phyloP scores from a whole-genome alignment of 2,888 invertebrate species.

The Mechanitis mazaeus region DNA sequence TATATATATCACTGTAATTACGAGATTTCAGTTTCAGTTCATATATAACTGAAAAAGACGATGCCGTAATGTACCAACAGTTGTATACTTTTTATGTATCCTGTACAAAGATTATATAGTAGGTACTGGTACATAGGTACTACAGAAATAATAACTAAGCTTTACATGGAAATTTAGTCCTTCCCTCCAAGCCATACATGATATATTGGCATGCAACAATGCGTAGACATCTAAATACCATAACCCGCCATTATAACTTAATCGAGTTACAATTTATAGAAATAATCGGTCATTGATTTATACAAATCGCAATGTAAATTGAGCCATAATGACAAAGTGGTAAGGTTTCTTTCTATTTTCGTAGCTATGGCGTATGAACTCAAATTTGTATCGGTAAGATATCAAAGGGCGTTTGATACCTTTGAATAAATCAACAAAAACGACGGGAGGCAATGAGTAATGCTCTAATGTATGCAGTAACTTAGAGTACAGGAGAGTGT shows the following conservation, averaged over 20 bases:
- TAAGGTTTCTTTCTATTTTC: conserved; percentile 36
- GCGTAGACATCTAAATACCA: conserved; percentile 15
- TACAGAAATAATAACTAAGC: no score
- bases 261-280: conserved; percentile 60
- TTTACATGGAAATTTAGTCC: conserved; percentile 3
- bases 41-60: no score
- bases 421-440: conserved; percentile 75
- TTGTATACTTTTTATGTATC: no score
- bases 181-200: conserved; percentile 1
- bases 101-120: no score
- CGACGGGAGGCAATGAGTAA: conserved; percentile 72
- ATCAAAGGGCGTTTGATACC: conserved; percentile 68
- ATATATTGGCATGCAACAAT: conserved; percentile 13
- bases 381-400: conserved; percentile 67
- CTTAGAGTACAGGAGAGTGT: conserved; percentile 39
- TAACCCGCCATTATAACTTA: conserved; percentile 47
- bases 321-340: conserved; percentile 15
- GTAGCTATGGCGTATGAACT: conserved; percentile 43
- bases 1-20: no score
- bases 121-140: no score
- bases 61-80: no score
- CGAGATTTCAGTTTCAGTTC: no score
- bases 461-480: conserved; percentile 54
- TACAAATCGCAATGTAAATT: conserved; percentile 36
- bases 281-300: conserved; percentile 74